Base-by-base conservation (phyloP, 2,113 vertebrate species). In the Typhlomys cinereus region DNA sequence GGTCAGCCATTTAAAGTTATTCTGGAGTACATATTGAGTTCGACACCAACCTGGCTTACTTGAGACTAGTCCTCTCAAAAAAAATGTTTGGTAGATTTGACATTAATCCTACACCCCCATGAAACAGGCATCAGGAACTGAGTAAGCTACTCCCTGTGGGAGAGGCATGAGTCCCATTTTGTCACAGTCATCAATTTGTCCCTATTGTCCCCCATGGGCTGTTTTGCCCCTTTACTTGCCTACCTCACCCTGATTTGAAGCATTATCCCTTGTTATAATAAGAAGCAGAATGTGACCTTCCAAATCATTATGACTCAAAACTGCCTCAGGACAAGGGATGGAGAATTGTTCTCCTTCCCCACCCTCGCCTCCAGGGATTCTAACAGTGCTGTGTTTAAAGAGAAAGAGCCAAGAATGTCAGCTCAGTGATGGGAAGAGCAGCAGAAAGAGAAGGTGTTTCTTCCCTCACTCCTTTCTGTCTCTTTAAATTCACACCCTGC, bases 271-370 rank as follows among this genome's bases (percentile, higher is more conserved):
- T 31, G 25, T 57, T 17, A 2, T 66, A 46, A 36, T 15, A 8
- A 5, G 46, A 83, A 34, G 15, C 39, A 31, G 15, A 88, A 2
- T 36, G 36, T 78, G 23, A 44, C 21, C 17, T 94, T 89, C 62
- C 44, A 15, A 0, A n/a, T 52, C 29, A 13, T 39, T 69, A 21
- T 20, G 4, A 87, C 46, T 67, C 39, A 50, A 61, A 93, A 75
- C 79, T 27, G 0, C 41, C 50, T 50, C 34, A 13, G n/a, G 36
- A 20, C 12, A 67, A 34, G 34, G 23, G 4, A 12, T 15, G 4
- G 1, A 57, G 76, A 71, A 39, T 3, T 2, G 23, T 1, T 4
- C 7, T 23, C 6, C 57, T 0, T 1, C 12, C 15, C 2, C 29
- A 12, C 7, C 64, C 36, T 29, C 48, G 23, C 36, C 36, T 59